Conservation (phyloP, 92 coral and sea anemone species). For the Actinernus sp. region DNA sequence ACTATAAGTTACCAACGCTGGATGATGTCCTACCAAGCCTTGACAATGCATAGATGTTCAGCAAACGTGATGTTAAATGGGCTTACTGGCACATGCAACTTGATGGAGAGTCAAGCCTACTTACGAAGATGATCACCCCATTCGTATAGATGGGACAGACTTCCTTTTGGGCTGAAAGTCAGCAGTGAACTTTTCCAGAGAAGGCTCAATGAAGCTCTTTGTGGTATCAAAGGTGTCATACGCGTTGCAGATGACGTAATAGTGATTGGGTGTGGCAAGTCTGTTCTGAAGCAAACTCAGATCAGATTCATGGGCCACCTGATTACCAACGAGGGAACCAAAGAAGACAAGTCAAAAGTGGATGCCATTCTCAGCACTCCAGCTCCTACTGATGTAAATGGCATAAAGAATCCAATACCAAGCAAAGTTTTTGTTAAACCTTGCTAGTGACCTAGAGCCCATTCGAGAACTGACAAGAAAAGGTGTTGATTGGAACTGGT, state of each 20-base stretch:
- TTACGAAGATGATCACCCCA: slow-evolving; percentile 23
- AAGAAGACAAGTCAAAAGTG: slow-evolving; percentile 28
- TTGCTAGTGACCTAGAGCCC: too few species aligned
- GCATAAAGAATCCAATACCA: too few species aligned
- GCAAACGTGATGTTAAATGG: slow-evolving; percentile 30
- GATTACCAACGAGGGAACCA: slow-evolving; percentile 45
- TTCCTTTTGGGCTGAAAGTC: slow-evolving; percentile 22
- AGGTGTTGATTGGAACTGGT: slow-evolving; percentile 42
- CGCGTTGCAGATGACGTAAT: slow-evolving; percentile 11
- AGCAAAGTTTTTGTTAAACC: too few species aligned
- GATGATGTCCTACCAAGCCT: slow-evolving; percentile 36
- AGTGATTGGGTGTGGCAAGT: slow-evolving; percentile 14
- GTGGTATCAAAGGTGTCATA: slow-evolving; percentile 10
- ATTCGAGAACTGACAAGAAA: slow-evolving; percentile 43
- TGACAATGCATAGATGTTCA: slow-evolving; percentile 26
- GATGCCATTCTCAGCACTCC: slow-evolving; percentile 29
- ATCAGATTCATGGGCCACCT: slow-evolving; percentile 31
- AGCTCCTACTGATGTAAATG: slow-evolving; percentile 32
- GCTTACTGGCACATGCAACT: slow-evolving; percentile 34
- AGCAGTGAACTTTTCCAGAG: slow-evolving; percentile 24
- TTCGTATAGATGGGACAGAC: slow-evolving; percentile 13
- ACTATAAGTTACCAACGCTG: too few species aligned
- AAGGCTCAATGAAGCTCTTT: slow-evolving; percentile 10
- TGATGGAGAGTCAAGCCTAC: slow-evolving; percentile 8
- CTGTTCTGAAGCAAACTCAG: slow-evolving; percentile 14